phyloP scores from a whole-genome alignment of 1,140 invertebrate genomes.

The Yoshiicerus persimilis region DNA sequence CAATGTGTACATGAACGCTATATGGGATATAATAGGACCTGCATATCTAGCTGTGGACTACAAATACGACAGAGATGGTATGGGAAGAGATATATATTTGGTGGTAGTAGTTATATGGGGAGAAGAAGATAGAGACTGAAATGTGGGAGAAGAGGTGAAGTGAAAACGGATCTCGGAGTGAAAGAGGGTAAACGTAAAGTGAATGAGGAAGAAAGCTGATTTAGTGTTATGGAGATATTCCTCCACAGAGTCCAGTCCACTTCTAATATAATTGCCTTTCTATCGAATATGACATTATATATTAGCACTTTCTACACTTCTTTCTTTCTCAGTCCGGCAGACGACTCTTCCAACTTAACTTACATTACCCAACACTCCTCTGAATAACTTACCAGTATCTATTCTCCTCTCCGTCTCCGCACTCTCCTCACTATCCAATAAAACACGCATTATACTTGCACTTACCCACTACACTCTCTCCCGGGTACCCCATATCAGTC shows the following conservation, averaged over 20 bases:
- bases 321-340: background rate
- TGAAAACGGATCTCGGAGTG: background rate
- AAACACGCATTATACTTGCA: background rate
- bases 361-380: background rate
- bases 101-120: background rate
- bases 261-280: conserved; percentile 49
- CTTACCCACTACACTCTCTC: too few relatives aligned
- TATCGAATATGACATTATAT: conserved; percentile 49
- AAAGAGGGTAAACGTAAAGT: conserved; percentile 12
- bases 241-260: background rate
- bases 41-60: background rate
- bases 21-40: background rate
- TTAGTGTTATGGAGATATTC: conserved; percentile 32
- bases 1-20: background rate
- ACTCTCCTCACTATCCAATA: background rate
- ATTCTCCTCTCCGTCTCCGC: background rate
- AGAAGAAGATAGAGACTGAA: background rate
- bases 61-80: background rate
- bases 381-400: background rate
- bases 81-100: too few relatives aligned
- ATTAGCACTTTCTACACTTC: conserved; percentile 42
- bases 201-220: conserved; percentile 21
- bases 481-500: background rate
- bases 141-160: background rate
- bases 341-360: background rate